Evolutionary conservation across 2,797 vertebrate genomes (phyloP).

Genomic region (Chrosomus eos): DNA sequence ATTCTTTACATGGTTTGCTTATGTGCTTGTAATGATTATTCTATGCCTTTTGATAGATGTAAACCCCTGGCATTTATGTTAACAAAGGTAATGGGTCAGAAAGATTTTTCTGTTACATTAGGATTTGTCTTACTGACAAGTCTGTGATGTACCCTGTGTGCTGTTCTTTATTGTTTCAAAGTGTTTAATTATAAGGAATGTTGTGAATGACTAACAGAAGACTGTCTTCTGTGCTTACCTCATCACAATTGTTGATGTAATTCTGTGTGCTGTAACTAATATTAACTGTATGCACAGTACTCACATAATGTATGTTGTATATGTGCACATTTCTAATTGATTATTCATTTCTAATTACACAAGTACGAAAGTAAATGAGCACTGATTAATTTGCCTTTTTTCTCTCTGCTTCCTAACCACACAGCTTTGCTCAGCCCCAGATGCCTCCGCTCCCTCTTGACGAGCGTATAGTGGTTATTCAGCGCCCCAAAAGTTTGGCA

Average conservation of each 20-base stretch:
- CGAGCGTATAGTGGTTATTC: constrained; percentile 84
- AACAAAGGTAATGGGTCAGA: constrained; percentile 52
- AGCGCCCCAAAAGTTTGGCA: constrained; percentile 81
- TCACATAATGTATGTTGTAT: background rate
- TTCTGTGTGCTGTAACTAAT: constrained; percentile 42
- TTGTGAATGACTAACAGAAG: constrained; percentile 65
- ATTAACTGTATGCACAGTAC: constrained; percentile 45
- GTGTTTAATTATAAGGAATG: constrained; percentile 54
- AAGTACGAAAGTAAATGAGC: background rate
- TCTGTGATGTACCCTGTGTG: constrained; percentile 51
- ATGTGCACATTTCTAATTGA: background rate
- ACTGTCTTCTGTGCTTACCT: constrained; percentile 55
- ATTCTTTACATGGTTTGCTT: background rate
- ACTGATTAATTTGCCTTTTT: constrained; percentile 49
- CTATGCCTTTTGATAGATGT: constrained; percentile 42
- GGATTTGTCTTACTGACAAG: constrained; percentile 38
- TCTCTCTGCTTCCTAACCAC: constrained; percentile 49
- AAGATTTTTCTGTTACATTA: constrained; percentile 9
- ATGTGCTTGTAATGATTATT: background rate
- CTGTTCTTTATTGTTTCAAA: constrained; percentile 59
- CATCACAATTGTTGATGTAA: constrained; percentile 56
- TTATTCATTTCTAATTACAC: background rate
- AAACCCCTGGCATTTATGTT: constrained; percentile 54
- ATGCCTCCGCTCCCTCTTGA: constrained; percentile 84
- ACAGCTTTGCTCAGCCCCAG: constrained; percentile 78